These are phyloP conservation scores for Morone chrysops DNA, from an alignment of 2,113 vertebrate species.

Conservation along the genomic window DNA sequence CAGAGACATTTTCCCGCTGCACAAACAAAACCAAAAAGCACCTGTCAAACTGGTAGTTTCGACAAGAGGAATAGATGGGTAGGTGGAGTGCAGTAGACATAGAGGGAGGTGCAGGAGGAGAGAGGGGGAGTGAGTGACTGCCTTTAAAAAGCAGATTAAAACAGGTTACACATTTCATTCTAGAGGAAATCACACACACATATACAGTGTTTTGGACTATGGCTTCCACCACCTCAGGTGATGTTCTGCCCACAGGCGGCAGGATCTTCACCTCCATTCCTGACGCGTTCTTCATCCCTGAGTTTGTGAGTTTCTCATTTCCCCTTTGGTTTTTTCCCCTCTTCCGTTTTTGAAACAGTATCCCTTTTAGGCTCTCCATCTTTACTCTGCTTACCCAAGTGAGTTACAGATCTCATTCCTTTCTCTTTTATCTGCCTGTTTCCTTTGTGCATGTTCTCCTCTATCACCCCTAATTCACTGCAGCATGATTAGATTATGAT, in stretches of 20 bases:
- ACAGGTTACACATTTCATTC: conserved; percentile 43
- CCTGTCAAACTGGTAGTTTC: conserved; percentile 59
- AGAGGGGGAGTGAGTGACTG: background rate
- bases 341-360: background rate
- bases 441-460: background rate
- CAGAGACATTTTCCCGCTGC: conserved; percentile 8
- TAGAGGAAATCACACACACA: background rate
- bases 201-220: conserved; percentile 69
- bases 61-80: conserved; percentile 25
- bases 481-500: background rate
- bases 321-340: background rate
- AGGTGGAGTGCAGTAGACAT: conserved; percentile 46
- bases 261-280: conserved; percentile 78
- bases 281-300: conserved; percentile 83
- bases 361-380: background rate
- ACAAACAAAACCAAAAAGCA: conserved; percentile 54
- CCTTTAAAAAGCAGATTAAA: conserved; percentile 65
- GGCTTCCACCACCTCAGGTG: conserved; percentile 70
- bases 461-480: background rate
- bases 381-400: background rate
- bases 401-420: background rate
- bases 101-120: conserved; percentile 46
- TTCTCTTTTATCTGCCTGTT: background rate
- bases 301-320: conserved; percentile 79
- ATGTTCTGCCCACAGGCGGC: conserved; percentile 73